phyloP scores from a whole-genome alignment of 2,113 vertebrate genomes.

The Cacatua alba region DNA sequence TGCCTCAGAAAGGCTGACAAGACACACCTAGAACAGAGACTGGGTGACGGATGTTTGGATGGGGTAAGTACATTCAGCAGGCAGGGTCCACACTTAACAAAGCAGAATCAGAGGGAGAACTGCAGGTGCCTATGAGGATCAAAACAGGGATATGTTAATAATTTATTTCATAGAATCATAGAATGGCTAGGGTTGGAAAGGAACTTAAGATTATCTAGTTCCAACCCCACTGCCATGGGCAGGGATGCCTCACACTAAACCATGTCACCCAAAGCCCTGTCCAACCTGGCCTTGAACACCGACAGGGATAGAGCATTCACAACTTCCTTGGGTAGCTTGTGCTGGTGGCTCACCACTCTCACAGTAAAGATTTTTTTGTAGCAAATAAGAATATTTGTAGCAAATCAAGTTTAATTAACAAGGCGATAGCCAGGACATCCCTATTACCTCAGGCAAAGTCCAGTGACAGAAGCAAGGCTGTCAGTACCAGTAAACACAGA shows the following conservation, averaged over 20 bases:
- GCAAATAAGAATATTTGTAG: neutral
- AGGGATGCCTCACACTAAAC: neutral
- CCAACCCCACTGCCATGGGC: neutral
- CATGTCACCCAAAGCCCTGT: neutral
- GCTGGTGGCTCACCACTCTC: no score
- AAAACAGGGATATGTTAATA: neutral
- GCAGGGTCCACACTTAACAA: neutral
- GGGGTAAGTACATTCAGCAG: neutral
- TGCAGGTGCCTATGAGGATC: neutral
- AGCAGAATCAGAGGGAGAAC: neutral
- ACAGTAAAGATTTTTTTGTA: no score
- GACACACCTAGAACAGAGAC: neutral
- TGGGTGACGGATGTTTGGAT: neutral
- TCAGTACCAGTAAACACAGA: neutral
- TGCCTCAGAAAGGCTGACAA: neutral
- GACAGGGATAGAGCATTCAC: no score
- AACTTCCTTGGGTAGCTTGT: no score
- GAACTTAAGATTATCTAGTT: neutral
- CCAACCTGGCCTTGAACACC: neutral
- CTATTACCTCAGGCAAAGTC: neutral
- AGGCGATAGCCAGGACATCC: neutral
- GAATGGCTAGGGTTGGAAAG: neutral
- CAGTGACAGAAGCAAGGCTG: neutral
- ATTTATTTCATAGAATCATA: neutral
- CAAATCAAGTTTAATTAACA: neutral